Evolutionary conservation across 2,888 invertebrate species (phyloP), one percentile per base, ranked within the genome.

Genomic region (Drosophila paranaensis): DNA sequence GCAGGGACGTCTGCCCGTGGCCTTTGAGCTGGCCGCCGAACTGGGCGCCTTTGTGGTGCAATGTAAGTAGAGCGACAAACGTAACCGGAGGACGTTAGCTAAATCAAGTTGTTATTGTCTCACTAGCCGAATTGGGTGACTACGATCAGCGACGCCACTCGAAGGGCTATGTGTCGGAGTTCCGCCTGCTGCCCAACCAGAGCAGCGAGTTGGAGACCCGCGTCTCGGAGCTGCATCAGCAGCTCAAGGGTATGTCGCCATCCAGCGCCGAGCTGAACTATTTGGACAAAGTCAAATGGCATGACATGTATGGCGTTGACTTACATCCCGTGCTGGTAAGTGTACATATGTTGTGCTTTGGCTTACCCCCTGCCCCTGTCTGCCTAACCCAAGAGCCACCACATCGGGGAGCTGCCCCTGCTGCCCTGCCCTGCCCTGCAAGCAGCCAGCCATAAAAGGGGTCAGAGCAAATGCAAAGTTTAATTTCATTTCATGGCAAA

Each of bases 271-370:
- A 99, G 94, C 94, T 98, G 89, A 97, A 97, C 94, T 99, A 97
- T 94, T 95, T 99, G 93, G 98, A 99, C 93, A 98, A 98, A 95
- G 97, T 98, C 87, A 98, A 98, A 95, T 98, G 98, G 98, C 95
- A 98, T 90, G 98, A 99, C 93, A 98, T 98, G 97, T 99, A 98
- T 92, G 99, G 99, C 57, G 98, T 98, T 55, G 98, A 99, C 94
- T 95, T 98, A 86, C 98, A 99, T 94, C 98, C 98, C 58, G 98
- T 98, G 72, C 93, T 98, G 95, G 98, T 98, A 94, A 95, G 95
- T 94, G 86, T 54, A 54, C 48, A 63, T 45, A 67, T 53, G 60
- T 40, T 69, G 20, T 14, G 55, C 9, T 53, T 27, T 33, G 33
- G 27, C 27, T 33, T 33, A 8, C 8, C 33, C 33, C 27, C 5